phyloP scores from a whole-genome alignment of 2,888 invertebrate genomes.

The Pelosia muscerda region DNA sequence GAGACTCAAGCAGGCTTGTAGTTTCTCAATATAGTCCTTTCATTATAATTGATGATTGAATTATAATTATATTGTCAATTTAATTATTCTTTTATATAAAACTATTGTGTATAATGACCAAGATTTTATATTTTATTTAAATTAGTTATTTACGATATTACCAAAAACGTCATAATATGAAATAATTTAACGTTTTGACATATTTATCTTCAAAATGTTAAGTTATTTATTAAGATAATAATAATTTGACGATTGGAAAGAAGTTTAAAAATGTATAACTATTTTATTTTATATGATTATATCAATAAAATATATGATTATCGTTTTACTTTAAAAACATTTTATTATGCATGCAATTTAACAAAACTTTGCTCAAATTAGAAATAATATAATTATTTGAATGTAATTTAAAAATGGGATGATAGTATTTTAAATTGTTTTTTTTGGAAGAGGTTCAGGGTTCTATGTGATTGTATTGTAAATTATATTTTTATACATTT shows the following conservation, averaged over 20 bases:
- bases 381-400: conserved; percentile 16
- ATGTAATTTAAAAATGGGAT: conserved; percentile 17
- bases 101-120: not conserved
- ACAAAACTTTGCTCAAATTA: conserved; percentile 38
- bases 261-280: not conserved
- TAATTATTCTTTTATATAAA: not conserved
- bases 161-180: not conserved
- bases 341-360: not conserved
- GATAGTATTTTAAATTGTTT: not conserved
- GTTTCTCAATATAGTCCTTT: conserved; percentile 9
- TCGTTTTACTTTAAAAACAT: not conserved
- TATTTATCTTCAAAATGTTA: not conserved
- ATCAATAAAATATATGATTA: not conserved
- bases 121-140: not conserved
- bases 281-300: not conserved
- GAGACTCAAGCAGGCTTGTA: conserved; percentile 5
- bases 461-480: conserved; percentile 27
- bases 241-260: not conserved
- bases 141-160: not conserved
- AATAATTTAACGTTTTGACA: not conserved
- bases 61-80: not conserved
- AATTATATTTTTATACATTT: conserved; percentile 13
- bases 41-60: not conserved
- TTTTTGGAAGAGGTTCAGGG: conserved; percentile 15
- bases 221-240: not conserved